Evolutionary conservation across 2,888 invertebrate genomes (phyloP), one percentile per base, ranked within the genome.

Genomic region (Saturnia pavonia): DNA sequence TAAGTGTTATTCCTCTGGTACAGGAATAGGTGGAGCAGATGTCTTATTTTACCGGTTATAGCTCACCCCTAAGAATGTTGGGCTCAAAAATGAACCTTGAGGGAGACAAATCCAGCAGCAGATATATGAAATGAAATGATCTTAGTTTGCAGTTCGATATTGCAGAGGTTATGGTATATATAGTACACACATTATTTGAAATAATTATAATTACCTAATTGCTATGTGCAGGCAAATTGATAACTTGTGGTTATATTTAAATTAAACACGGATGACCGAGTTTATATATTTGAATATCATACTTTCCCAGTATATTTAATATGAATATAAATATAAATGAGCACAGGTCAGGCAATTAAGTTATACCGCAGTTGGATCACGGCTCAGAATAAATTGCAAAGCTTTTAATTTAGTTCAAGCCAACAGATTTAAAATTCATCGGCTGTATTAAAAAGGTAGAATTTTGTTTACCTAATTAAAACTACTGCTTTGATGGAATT

Each of bases 331-430:
- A 60, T 27, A 60, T 60, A 60, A 27, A 14, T 27, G 25, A 3
- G 6, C 16, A 40, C 34, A 65, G 40, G n/a, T 65, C 40, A 65
- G n/a, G 34, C n/a, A 65, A 65, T 40, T 40, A 65, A 40, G 65
- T 65, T 34, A 1, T 63, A 69, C 63, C 63, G 63, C 63, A 69
- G 42, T 65, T 65, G 19, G 65, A 65, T 65, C 65, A 65, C 65
- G 65, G 65, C 40, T 19, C n/a, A 22, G 65, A 65, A 42, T 70
- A 68, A 72, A 71, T 72, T 70, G 71, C 43, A 57, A 63, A 48
- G 70, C 67, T 60, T 51, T 72, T 71, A 72, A 72, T 72, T 72
- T 67, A 74, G 68, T 71, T 69, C 51, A 22, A 68, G 42, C n/a
- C 40, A 40, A 65, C 40, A 65, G 67, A 34, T 60, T 74, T 70